These are phyloP conservation scores for Drosophila yakuba DNA, from an alignment of 1,140 invertebrate species.

Conservation along the genomic window DNA sequence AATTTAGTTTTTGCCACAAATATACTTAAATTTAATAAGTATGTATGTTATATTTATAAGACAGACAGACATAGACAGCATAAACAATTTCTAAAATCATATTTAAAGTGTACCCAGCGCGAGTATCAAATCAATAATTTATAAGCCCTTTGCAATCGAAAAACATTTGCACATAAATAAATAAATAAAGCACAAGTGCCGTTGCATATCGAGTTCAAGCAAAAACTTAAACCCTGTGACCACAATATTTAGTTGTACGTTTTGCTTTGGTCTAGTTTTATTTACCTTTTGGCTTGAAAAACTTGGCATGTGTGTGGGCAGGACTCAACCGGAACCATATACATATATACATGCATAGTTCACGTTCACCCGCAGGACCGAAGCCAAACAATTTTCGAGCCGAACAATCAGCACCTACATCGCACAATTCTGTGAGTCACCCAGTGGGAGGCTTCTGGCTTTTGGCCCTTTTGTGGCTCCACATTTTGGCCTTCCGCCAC, in stretches of 20 bases:
- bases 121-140: constrained; percentile 59
- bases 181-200: constrained; percentile 25
- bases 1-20: not conserved
- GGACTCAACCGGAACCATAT: constrained; percentile 33
- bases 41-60: not conserved
- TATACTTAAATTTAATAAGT: not conserved
- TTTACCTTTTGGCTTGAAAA: constrained; percentile 53
- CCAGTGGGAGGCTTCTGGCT: not conserved
- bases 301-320: constrained; percentile 24
- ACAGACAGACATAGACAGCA: not conserved
- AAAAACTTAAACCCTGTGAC: constrained; percentile 50
- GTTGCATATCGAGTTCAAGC: constrained; percentile 18
- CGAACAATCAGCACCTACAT: constrained; percentile 63
- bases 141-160: constrained; percentile 37
- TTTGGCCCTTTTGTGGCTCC: constrained; percentile 25
- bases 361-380: constrained; percentile 34
- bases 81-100: not conserved
- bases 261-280: constrained; percentile 36
- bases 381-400: constrained; percentile 39
- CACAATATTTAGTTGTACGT: constrained; percentile 11
- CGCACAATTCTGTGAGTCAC: constrained; percentile 9
- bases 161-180: constrained; percentile 64
- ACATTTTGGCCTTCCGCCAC: constrained; percentile 41
- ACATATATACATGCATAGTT: constrained; percentile 10
- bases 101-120: not conserved